A percentile compares a stretch with the other conserved stretches of the same genome.
These are phyloP conservation scores for Liparis tanakae DNA, from an alignment of 2,797 vertebrate species.

Conservation along the genomic window DNA sequence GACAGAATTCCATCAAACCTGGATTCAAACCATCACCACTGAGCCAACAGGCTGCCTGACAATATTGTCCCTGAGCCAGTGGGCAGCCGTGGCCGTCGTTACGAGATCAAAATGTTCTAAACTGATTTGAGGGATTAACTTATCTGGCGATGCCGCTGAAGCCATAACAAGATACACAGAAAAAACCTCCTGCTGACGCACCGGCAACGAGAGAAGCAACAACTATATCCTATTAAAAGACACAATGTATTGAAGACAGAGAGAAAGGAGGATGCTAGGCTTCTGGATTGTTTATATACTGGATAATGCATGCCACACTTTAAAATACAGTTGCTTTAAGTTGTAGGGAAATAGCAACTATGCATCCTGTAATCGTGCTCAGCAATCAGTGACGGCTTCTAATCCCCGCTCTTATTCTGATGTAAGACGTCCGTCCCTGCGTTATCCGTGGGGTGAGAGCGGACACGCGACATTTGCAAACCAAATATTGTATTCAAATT, in stretches of 20 bases:
- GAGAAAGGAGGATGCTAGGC: neutral
- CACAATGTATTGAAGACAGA: neutral
- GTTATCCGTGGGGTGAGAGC: neutral
- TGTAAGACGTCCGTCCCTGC: neutral
- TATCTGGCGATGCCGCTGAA: slow-evolving; percentile 34
- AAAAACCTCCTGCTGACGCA: slow-evolving; percentile 27
- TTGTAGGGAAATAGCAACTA: neutral
- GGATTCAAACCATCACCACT: no score
- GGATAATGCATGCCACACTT: neutral
- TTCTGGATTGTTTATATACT: neutral
- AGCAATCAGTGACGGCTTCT: neutral
- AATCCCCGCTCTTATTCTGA: neutral
- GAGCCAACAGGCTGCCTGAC: neutral
- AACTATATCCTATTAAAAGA: neutral
- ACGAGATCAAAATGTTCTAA: slow-evolving; percentile 47
- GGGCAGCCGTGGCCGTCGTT: slow-evolving; percentile 35
- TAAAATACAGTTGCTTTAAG: slow-evolving; percentile 3
- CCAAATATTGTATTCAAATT: slow-evolving; percentile 13
- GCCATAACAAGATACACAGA: slow-evolving; percentile 20
- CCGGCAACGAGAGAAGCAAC: neutral
- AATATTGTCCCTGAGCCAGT: slow-evolving; percentile 19
- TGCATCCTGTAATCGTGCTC: neutral
- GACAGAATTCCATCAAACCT: neutral
- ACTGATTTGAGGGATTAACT: slow-evolving; percentile 60
- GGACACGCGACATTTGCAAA: slow-evolving; percentile 16